phyloP scores from a whole-genome alignment of 2,113 vertebrate genomes.

The Dipodomys merriami region DNA sequence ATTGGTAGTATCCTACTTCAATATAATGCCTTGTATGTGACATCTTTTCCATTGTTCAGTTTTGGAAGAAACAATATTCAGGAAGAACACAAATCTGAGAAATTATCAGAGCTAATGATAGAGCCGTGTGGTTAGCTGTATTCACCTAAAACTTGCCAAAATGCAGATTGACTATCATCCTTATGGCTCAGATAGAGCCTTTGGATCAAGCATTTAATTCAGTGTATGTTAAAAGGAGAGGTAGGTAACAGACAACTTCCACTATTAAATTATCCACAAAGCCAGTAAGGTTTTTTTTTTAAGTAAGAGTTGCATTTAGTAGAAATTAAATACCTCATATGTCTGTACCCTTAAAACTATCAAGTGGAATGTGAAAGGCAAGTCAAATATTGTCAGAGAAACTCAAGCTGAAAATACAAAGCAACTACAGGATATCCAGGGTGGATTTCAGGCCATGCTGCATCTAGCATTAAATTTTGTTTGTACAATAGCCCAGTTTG shows the following conservation, averaged over 20 bases:
- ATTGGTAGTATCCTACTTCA: neutral
- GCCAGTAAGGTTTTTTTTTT: neutral
- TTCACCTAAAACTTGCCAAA: neutral
- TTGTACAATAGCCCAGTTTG: slow-evolving; percentile 53
- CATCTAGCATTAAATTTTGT: slow-evolving; percentile 56
- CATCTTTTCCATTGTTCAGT: slow-evolving; percentile 8
- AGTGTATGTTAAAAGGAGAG: neutral
- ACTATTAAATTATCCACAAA: neutral
- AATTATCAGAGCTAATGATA: neutral
- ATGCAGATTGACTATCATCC: slow-evolving; percentile 11
- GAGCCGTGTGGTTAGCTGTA: neutral
- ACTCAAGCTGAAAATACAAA: slow-evolving; percentile 64
- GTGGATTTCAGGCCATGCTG: slow-evolving; percentile 6
- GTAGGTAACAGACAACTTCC: neutral
- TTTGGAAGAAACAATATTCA: slow-evolving; percentile 12
- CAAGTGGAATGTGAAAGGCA: slow-evolving; percentile 76
- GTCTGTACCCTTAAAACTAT: neutral
- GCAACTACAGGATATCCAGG: slow-evolving; percentile 61
- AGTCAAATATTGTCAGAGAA: slow-evolving; percentile 59
- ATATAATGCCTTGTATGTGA: neutral
- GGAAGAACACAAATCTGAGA: slow-evolving; percentile 40
- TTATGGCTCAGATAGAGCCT: neutral
- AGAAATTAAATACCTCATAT: neutral
- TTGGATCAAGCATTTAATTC: slow-evolving; percentile 2
- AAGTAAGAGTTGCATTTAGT: slow-evolving; percentile 3